These are phyloP conservation scores for Sylvilagus bachmani DNA, from an alignment of 2,113 vertebrate species.

Conservation along the genomic window DNA sequence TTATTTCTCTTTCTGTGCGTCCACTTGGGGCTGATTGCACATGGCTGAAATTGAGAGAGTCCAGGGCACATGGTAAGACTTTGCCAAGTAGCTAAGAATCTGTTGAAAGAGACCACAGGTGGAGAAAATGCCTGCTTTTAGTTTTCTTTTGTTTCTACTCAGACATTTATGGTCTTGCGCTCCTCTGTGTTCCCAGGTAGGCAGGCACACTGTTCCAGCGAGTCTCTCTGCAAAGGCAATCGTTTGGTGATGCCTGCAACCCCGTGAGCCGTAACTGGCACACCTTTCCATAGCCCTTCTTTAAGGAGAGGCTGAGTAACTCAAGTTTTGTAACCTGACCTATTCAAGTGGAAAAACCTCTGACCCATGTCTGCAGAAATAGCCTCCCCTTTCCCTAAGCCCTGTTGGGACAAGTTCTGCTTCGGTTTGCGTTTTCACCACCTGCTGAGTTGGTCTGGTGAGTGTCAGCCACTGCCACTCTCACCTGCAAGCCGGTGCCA, in stretches of 20 bases:
- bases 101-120: not conserved
- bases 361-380: not conserved
- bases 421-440: constrained; percentile 58
- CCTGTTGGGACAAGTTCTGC: constrained; percentile 59
- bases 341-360: constrained; percentile 50
- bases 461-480: not conserved
- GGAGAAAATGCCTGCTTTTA: constrained; percentile 16
- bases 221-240: not conserved
- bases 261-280: not conserved
- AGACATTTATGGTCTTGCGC: not conserved
- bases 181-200: not conserved
- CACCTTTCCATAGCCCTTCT: not conserved
- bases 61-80: not conserved
- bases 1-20: not conserved
- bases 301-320: constrained; percentile 14
- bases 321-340: not conserved
- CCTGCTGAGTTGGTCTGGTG: constrained; percentile 64
- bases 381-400: not conserved
- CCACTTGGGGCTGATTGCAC: not conserved
- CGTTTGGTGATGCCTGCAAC: not conserved
- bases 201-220: not conserved
- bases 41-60: not conserved
- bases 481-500: not conserved
- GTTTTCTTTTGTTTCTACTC: not conserved
- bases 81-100: not conserved